Percentiles rank a stretch among this genome's conserved stretches.
phyloP scores from a whole-genome alignment of 2,113 vertebrate species.

The Arothron firmamentum region DNA sequence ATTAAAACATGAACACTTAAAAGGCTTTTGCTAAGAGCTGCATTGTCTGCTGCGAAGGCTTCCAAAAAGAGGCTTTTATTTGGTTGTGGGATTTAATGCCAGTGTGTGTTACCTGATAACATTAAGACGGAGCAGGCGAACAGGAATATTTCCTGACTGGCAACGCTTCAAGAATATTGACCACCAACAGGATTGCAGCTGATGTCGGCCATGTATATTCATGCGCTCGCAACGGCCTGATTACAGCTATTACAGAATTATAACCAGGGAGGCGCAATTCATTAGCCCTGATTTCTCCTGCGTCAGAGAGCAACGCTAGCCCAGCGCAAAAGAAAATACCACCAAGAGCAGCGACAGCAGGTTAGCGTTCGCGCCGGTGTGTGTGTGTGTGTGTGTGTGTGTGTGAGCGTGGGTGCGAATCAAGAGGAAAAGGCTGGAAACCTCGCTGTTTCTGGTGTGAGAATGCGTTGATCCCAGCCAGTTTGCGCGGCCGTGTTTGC shows the following conservation, averaged over 20 bases:
- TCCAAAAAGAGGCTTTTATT: conserved; percentile 78
- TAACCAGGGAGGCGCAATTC: conserved; percentile 71
- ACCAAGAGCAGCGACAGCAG: no score
- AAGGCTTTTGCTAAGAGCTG: conserved; percentile 72
- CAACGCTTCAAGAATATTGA: conserved; percentile 76
- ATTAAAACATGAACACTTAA: conserved; percentile 79
- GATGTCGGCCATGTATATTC: conserved; percentile 70
- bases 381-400: no score
- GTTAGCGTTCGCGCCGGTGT: no score
- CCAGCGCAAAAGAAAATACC: background rate
- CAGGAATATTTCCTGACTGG: conserved; percentile 68
- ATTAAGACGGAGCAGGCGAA: conserved; percentile 69
- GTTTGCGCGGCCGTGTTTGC: conserved; percentile 68
- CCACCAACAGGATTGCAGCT: conserved; percentile 76
- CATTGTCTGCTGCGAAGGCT: conserved; percentile 76
- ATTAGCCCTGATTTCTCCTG: conserved; percentile 56
- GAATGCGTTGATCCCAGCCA: conserved; percentile 65
- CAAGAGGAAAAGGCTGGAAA: no score
- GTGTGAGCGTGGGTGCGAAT: no score
- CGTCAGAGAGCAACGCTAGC: background rate
- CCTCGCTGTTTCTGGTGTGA: conserved; percentile 21
- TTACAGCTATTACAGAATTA: conserved; percentile 77
- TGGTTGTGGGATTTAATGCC: conserved; percentile 77
- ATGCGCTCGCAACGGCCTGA: conserved; percentile 66
- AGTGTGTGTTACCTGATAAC: conserved; percentile 83